phyloP scores from a whole-genome alignment of 2,113 vertebrate species.

The Hystrix brachyura region DNA sequence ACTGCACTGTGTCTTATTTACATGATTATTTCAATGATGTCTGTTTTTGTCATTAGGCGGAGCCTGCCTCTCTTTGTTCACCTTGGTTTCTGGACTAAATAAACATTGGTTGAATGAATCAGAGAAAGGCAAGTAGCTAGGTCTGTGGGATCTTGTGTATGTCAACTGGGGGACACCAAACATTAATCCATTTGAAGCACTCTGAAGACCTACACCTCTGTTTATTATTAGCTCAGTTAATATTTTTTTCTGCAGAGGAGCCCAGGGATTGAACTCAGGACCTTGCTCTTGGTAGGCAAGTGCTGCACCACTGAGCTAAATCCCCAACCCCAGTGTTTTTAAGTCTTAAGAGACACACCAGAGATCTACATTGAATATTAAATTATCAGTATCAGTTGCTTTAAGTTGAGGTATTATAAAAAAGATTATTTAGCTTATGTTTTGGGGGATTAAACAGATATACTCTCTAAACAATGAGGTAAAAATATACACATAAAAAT shows the following conservation, averaged over 20 bases:
- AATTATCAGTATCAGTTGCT: not conserved
- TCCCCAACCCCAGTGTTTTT: not conserved
- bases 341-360: not conserved
- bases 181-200: not conserved
- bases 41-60: not conserved
- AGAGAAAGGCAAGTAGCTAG: not conserved
- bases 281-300: too few relatives aligned
- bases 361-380: not conserved
- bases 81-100: slow-evolving; percentile 10
- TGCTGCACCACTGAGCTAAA: too few relatives aligned
- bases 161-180: not conserved
- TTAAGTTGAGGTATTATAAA: slow-evolving; percentile 29
- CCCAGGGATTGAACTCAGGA: too few relatives aligned
- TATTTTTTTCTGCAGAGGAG: not conserved
- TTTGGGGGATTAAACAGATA: not conserved
- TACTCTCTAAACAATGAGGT: not conserved
- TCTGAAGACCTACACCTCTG: not conserved
- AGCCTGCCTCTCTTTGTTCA: slow-evolving; percentile 2
- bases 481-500: not conserved
- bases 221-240: not conserved
- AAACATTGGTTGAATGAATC: slow-evolving; percentile 12
- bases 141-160: not conserved
- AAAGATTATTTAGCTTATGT: not conserved
- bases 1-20: not conserved
- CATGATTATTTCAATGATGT: not conserved